phyloP scores from a whole-genome alignment of 2,888 invertebrate species.

The Boloria euphrosyne region DNA sequence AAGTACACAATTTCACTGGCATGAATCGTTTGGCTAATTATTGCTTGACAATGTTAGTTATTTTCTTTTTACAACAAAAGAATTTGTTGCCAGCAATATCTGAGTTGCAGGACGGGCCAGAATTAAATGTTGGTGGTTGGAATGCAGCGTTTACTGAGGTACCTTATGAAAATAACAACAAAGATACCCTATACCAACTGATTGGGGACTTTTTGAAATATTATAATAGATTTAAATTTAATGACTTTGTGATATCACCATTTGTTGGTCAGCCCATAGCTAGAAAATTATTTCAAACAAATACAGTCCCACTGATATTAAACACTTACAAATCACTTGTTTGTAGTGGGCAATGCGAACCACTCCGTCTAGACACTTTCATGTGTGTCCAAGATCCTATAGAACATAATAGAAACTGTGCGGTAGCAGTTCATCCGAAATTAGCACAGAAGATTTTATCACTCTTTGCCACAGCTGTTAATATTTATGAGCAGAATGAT shows the following conservation, averaged over 20 bases:
- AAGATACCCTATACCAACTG: constrained; percentile 45
- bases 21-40: constrained; percentile 83
- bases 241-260: constrained; percentile 44
- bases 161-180: constrained; percentile 21
- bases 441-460: constrained; percentile 34
- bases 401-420: constrained; percentile 47
- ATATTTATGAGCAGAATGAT: constrained; percentile 35
- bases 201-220: constrained; percentile 53
- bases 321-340: constrained; percentile 42
- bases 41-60: constrained; percentile 83
- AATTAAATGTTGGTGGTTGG: constrained; percentile 77
- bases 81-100: constrained; percentile 81
- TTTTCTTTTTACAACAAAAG: constrained; percentile 87
- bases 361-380: constrained; percentile 36
- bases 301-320: constrained; percentile 41
- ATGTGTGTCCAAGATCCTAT: constrained; percentile 51
- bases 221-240: constrained; percentile 48
- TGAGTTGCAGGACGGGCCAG: constrained; percentile 62
- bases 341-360: background rate
- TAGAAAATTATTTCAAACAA: constrained; percentile 38
- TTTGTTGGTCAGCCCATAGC: constrained; percentile 43
- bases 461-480: constrained; percentile 33
- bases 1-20: constrained; percentile 80
- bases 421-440: constrained; percentile 41
- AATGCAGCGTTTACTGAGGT: constrained; percentile 78